phyloP scores from a whole-genome alignment of 2,797 vertebrate genomes.

The Sebastes alutus region DNA sequence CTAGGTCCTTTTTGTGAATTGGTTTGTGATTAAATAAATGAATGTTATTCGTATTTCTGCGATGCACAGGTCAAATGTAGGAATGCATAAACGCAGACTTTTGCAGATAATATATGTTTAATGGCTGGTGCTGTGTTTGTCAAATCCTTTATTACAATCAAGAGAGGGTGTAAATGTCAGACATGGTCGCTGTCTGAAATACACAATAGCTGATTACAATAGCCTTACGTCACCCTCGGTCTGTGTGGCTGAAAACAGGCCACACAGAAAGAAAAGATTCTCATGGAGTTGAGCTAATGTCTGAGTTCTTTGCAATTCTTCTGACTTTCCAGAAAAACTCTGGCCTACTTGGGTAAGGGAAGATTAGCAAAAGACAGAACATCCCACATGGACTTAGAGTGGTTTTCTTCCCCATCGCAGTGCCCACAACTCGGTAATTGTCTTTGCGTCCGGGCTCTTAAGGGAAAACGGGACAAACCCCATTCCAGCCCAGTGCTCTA shows the following conservation, averaged over 20 bases:
- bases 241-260: background rate
- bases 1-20: background rate
- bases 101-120: background rate
- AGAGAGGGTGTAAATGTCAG: background rate
- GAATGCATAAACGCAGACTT: background rate
- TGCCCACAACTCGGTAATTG: conserved; percentile 74
- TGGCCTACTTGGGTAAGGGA: conserved; percentile 55
- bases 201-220: conserved; percentile 19
- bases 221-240: conserved; percentile 8
- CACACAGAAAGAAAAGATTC: background rate
- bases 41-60: background rate
- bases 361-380: conserved; percentile 68
- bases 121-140: background rate
- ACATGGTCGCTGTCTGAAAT: background rate
- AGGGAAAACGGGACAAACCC: conserved; percentile 56
- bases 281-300: conserved; percentile 36
- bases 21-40: conserved; percentile 33
- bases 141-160: conserved; percentile 27
- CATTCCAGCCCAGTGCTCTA: conserved; percentile 39
- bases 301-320: conserved; percentile 48
- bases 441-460: conserved; percentile 65
- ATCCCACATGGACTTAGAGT: conserved; percentile 71
- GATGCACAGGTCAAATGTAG: background rate
- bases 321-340: conserved; percentile 48
- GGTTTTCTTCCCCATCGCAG: conserved; percentile 59